Percentiles rank a stretch among this genome's conserved stretches.
Conservation (phyloP, 2,797 vertebrate species). For the Bufotes viridis region DNA sequence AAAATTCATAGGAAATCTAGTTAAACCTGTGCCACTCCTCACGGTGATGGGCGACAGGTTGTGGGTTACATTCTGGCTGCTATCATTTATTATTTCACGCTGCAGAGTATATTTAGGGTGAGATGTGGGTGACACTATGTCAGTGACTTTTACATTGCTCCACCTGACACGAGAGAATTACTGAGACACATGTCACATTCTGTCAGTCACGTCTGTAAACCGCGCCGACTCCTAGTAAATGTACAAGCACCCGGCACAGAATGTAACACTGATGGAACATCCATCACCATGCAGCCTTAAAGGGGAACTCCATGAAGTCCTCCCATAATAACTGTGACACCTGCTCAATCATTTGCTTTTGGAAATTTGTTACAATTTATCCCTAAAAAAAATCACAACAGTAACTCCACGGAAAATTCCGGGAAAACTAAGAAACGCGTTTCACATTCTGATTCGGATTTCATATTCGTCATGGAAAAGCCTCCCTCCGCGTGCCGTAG, state of each 20-base stretch:
- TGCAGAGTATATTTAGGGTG: neutral
- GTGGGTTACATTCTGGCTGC: neutral
- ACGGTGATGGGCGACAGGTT: neutral
- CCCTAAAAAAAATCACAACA: neutral
- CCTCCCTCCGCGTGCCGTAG: neutral
- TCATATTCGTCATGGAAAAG: neutral
- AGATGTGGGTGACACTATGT: conserved; percentile 8
- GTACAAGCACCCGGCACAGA: neutral
- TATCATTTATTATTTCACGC: neutral
- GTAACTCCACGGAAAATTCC: neutral
- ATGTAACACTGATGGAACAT: neutral
- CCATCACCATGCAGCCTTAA: neutral
- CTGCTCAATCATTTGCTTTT: neutral
- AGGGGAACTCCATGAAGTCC: neutral
- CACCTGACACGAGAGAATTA: neutral
- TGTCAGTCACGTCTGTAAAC: neutral
- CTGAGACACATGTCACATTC: conserved; percentile 3
- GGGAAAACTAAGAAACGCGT: neutral
- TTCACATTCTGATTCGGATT: neutral
- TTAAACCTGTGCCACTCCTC: neutral
- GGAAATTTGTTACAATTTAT: neutral
- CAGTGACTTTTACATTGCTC: neutral
- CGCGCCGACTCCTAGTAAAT: neutral
- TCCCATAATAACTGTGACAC: neutral
- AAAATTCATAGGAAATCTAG: neutral